Conservation (phyloP, 2,797 vertebrate genomes). For the Morus bassanus region DNA sequence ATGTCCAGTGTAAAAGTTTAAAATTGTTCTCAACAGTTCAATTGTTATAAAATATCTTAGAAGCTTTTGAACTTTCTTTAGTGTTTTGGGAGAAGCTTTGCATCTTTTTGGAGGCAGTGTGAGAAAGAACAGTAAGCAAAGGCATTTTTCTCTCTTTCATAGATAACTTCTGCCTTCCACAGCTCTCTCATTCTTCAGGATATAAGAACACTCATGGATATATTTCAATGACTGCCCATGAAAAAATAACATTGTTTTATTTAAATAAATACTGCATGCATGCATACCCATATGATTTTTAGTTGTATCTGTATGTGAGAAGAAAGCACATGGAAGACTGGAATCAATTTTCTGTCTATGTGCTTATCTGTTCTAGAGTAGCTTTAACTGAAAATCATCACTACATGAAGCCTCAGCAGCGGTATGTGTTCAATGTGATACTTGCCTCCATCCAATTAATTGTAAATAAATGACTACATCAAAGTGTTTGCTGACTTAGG, state of each 20-base stretch:
- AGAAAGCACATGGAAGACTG: neutral
- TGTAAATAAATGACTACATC: neutral
- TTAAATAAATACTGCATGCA: neutral
- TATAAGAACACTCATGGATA: neutral
- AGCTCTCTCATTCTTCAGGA: neutral
- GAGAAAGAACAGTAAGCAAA: neutral
- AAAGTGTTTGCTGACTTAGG: neutral
- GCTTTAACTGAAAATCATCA: neutral
- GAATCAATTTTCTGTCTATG: neutral
- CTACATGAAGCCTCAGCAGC: neutral
- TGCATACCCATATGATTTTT: neutral
- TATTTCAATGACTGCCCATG: neutral
- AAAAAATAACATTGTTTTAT: neutral
- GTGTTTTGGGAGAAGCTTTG: neutral
- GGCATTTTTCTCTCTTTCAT: neutral
- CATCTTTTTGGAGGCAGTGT: neutral
- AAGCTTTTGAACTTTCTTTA: neutral
- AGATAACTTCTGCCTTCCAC: neutral
- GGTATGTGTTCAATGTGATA: neutral
- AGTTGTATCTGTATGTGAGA: neutral
- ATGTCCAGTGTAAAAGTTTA: neutral
- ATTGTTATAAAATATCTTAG: neutral
- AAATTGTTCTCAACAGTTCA: neutral
- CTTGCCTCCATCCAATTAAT: neutral
- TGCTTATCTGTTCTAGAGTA: neutral